A percentile compares a stretch with the other conserved stretches of the same genome.
Conservation (phyloP, 2,113 vertebrate genomes). For the Sula dactylatra region DNA sequence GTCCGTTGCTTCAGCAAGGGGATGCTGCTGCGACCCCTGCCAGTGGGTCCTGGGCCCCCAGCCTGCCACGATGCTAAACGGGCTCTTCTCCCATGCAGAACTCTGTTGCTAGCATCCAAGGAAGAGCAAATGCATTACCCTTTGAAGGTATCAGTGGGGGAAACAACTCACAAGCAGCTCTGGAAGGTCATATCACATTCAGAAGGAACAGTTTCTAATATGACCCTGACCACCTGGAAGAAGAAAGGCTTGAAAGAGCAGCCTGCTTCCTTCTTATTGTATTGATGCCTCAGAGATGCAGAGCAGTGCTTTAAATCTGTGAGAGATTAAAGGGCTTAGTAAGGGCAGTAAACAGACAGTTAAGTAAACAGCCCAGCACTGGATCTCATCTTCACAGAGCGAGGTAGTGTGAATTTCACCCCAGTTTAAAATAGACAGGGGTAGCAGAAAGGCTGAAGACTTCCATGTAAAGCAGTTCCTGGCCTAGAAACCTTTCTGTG, state of each 20-base stretch:
- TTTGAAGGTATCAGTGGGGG: background rate
- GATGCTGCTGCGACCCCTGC: conserved; percentile 32
- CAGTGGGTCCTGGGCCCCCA: conserved; percentile 62
- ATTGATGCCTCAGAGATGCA: conserved; percentile 28
- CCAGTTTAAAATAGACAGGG: conserved; percentile 52
- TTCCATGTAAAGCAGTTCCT: conserved; percentile 26
- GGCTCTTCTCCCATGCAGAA: background rate
- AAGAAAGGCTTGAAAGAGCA: background rate
- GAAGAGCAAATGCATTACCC: background rate
- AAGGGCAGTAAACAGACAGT: conserved; percentile 65
- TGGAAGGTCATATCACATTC: background rate
- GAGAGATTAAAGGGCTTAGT: conserved; percentile 48
- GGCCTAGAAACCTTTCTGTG: conserved; percentile 21
- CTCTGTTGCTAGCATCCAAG: background rate
- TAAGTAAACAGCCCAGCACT: conserved; percentile 76
- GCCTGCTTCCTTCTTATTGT: background rate
- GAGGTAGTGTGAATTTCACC: conserved; percentile 71
- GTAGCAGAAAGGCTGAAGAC: conserved; percentile 28
- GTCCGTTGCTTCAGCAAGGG: conserved; percentile 74
- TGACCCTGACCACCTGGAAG: background rate
- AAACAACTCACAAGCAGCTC: conserved; percentile 31
- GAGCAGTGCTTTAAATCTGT: conserved; percentile 25
- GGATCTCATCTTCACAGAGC: conserved; percentile 52
- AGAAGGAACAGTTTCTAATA: background rate
- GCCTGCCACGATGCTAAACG: background rate